phyloP scores from a whole-genome alignment of 2,888 invertebrate genomes.

The Mesochorus sp. region DNA sequence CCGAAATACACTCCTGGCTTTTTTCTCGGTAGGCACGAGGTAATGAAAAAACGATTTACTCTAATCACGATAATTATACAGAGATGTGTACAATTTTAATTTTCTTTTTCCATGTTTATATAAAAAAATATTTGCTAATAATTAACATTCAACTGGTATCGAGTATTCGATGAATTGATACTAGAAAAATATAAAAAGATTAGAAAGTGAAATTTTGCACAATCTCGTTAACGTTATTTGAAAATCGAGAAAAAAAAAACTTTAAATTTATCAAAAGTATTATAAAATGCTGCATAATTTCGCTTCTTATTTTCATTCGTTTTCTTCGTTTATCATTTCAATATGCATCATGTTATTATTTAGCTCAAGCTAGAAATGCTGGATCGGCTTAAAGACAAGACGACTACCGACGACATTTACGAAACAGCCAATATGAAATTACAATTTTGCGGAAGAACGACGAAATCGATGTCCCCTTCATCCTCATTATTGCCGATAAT shows the following conservation, averaged over 20 bases:
- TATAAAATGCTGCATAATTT: background rate
- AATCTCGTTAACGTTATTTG: no score
- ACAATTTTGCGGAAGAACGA: slow-evolving; percentile 88
- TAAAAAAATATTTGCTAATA: no score
- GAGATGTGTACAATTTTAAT: no score
- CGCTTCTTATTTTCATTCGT: background rate
- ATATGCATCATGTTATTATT: slow-evolving; percentile 57
- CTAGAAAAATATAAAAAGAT: background rate
- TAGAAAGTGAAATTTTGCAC: no score
- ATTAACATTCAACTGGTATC: no score
- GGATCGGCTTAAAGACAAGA: slow-evolving; percentile 84
- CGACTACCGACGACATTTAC: slow-evolving; percentile 83
- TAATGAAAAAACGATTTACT: no score
- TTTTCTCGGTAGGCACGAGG: slow-evolving; percentile 92
- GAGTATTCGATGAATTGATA: no score
- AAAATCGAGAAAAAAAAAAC: no score
- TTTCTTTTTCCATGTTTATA: no score
- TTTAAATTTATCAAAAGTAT: background rate
- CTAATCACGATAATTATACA: no score
- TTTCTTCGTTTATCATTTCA: background rate
- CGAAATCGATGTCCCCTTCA: slow-evolving; percentile 84
- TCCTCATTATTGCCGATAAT: slow-evolving; percentile 87
- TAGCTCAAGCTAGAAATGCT: slow-evolving; percentile 89
- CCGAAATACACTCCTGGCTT: slow-evolving; percentile 86
- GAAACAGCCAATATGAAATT: slow-evolving; percentile 85